Evolutionary conservation across 2,888 invertebrate genomes (phyloP), one percentile per base, ranked within the genome.

Genomic region (Belgica antarctica): DNA sequence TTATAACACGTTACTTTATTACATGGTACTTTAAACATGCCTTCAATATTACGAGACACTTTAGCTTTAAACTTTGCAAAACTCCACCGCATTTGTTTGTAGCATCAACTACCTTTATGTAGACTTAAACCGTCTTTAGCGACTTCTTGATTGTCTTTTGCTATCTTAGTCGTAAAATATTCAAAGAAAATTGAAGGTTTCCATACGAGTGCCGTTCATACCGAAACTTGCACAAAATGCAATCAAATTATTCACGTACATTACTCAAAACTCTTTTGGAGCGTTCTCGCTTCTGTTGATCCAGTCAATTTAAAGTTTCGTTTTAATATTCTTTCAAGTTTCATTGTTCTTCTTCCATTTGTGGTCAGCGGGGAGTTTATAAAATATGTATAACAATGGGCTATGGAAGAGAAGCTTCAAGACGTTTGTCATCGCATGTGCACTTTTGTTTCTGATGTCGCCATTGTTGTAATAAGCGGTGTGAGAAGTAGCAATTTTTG

Each of bases 381-480:
- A n/a, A 22, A 52, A 41, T n/a, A n/a, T n/a, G 34, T 5, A 12
- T 19, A 22, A 52, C 52, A 52, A 52, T 52, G 22, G 52, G 52
- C 22, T 52, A 22, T 52, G 52, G 52, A 2, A 8, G 34, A 34
- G 34, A 46, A 4, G 46, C 52, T 52, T 52, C 3, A 52, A 52
- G 17, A 52, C 52, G 17, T 52, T 52, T 52, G 52, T 52, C 52
- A 17, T 52, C 52, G 52, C 52, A 52, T 52, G 52, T 19, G 17
- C 41, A 41, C 52, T 17, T 31, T 17, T 52, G 52, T 17, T 52
- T 52, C 22, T 52, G 7, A 52, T 52, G 52, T 52, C 52, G 52
- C 52, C 52, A 52, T 52, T 52, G n/a, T n/a, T n/a, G 52, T 52
- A 52, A 52, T 52, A 52, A 52, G 19, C 52, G 52, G 52, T 52